Conservation (phyloP, 2,797 vertebrate species). For the Periophthalmus magnuspinnatus region DNA sequence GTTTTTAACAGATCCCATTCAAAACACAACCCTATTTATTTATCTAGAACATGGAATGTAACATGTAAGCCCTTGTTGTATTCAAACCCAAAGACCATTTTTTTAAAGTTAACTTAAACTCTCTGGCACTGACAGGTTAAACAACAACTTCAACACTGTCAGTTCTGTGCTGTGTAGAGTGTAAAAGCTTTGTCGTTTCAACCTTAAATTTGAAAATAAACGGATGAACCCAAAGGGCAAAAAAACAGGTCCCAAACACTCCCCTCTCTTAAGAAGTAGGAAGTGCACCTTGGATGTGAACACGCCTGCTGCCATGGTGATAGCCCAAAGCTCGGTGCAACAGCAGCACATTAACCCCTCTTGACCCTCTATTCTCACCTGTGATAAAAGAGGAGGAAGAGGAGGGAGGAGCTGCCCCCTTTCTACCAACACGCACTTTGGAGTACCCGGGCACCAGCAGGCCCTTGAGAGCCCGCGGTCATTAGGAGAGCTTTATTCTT, state of each 20-base stretch:
- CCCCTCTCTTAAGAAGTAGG: slow-evolving; percentile 50
- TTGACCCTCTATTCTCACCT: slow-evolving; percentile 85
- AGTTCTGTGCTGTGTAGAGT: slow-evolving; percentile 29
- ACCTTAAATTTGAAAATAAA: slow-evolving; percentile 57
- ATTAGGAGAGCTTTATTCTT: slow-evolving; percentile 84
- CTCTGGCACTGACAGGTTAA: neutral
- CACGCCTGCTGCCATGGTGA: slow-evolving; percentile 72
- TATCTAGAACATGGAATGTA: neutral
- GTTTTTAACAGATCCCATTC: neutral
- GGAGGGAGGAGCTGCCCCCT: slow-evolving; percentile 64
- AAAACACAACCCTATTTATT: neutral
- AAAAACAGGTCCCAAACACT: slow-evolving; percentile 66
- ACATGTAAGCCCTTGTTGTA: neutral
- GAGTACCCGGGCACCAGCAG: slow-evolving; percentile 80
- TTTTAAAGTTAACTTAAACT: slow-evolving; percentile 2
- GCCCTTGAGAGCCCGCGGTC: slow-evolving; percentile 74
- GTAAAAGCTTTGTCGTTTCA: slow-evolving; percentile 30
- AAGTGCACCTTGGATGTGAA: slow-evolving; percentile 57
- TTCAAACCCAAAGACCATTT: neutral
- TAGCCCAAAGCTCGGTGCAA: slow-evolving; percentile 75
- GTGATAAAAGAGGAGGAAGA: slow-evolving; percentile 79
- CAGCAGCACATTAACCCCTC: slow-evolving; percentile 84
- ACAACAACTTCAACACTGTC: slow-evolving; percentile 30
- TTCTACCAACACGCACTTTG: slow-evolving; percentile 63
- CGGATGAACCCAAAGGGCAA: slow-evolving; percentile 59